phyloP scores from a whole-genome alignment of 2,113 vertebrate species.

The Mellivora capensis region DNA sequence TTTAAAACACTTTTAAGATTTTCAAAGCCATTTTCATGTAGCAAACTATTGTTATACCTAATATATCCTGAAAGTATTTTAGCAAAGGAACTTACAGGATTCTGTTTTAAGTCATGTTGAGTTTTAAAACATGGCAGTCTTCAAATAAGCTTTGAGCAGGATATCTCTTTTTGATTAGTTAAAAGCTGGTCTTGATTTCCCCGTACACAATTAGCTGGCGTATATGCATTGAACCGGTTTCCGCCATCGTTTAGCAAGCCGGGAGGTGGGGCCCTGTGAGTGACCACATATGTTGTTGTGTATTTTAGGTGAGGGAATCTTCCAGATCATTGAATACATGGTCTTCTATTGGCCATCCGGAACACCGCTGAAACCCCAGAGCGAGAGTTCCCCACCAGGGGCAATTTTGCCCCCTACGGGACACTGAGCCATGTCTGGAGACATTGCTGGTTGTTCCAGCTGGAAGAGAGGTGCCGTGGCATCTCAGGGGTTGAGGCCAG shows the following conservation, averaged over 20 bases:
- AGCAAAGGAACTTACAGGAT: slow-evolving; percentile 86
- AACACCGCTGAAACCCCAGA: background rate
- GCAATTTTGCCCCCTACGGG: rapidly evolving
- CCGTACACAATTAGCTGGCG: slow-evolving; percentile 79
- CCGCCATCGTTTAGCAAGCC: slow-evolving; percentile 1
- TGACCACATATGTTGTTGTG: background rate
- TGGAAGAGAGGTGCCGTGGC: background rate
- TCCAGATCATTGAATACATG: background rate
- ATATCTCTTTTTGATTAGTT: slow-evolving; percentile 77
- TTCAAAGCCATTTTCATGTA: slow-evolving; percentile 89
- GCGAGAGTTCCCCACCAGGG: background rate
- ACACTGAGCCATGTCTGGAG: background rate
- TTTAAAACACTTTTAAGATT: slow-evolving; percentile 88
- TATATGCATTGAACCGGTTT: slow-evolving; percentile 27
- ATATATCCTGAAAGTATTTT: slow-evolving; percentile 87
- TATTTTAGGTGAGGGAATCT: background rate
- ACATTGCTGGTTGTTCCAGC: background rate
- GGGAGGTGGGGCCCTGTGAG: background rate
- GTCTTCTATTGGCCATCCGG: background rate
- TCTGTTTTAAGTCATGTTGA: slow-evolving; percentile 87
- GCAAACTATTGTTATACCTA: slow-evolving; percentile 89
- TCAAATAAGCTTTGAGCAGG: slow-evolving; percentile 83
- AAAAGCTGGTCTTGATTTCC: slow-evolving; percentile 81
- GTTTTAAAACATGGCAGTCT: slow-evolving; percentile 85
- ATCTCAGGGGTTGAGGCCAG: background rate